Base-by-base conservation (phyloP, 2,797 vertebrate genomes). In the Ptychadena robeensis region DNA sequence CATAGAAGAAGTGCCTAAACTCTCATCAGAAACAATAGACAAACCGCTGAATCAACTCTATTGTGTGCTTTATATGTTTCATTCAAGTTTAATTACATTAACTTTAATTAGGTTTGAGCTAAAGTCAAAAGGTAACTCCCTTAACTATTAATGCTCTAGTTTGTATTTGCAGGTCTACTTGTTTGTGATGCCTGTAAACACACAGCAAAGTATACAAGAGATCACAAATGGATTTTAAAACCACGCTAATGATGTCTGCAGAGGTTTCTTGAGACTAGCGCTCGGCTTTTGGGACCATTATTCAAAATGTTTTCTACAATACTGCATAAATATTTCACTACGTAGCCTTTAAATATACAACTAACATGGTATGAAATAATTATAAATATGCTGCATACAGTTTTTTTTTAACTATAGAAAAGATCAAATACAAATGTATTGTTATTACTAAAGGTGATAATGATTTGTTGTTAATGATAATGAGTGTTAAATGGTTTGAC, bases 301-400 rank as follows among this genome's bases (percentile, higher is more conserved):
- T 73, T 81, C 44, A 74, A 72, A 73, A 74, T 73, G 71, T 73
- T 73, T 81, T 73, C 44, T 30, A 53, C 38, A 67, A 81, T 57
- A 74, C 34, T 57, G 44, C 71, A 81, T 73, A 30, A 57, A 81
- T 73, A 74, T 74, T 81, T 81, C 12, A 81, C 32, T 32, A 66
- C 53, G 4, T 22, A 74, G 63, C 71, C 64, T 81, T 81, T 81
- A 38, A 74, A 81, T 67, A 81, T 73, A 35, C 40, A 81, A 67
- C 7, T 44, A n/a, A 32, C 63, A 67, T 37, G 37, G 44, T 61
- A 81, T 67, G 2, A 81, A 81, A 74, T 73, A 74, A 74, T 73
- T 67, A 74, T 81, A 73, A 67, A 67, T 64, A 48, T 30, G 28
- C 30, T 11, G 11, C 30, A 66, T 32, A 40, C 37, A 81, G 10